These are phyloP conservation scores for Danio kyathit DNA, from an alignment of 2,797 vertebrate species.

Conservation along the genomic window DNA sequence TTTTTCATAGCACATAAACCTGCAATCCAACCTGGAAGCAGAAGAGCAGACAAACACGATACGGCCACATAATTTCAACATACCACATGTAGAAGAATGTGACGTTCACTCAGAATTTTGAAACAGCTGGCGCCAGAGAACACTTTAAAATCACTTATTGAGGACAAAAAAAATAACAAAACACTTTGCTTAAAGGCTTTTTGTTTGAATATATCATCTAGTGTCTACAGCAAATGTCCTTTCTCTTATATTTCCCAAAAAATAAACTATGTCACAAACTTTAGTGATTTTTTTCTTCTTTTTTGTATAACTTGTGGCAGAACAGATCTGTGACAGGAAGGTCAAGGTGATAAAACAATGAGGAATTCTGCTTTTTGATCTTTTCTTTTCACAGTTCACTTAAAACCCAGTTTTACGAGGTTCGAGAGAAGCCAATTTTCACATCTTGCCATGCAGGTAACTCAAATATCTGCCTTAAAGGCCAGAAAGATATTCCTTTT, in stretches of 20 bases:
- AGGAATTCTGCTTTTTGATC: slow-evolving; percentile 52
- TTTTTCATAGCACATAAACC: slow-evolving; percentile 73
- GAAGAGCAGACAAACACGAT: slow-evolving; percentile 65
- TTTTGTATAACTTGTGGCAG: slow-evolving; percentile 58
- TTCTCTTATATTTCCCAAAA: neutral
- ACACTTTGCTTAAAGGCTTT: neutral
- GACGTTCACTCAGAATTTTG: slow-evolving; percentile 73
- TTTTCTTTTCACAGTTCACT: slow-evolving; percentile 46
- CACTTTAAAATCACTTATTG: slow-evolving; percentile 43
- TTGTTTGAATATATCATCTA: neutral
- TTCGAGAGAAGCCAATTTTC: slow-evolving; percentile 60
- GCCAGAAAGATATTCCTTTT: neutral
- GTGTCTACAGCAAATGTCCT: neutral
- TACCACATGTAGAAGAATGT: slow-evolving; percentile 71
- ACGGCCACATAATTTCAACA: slow-evolving; percentile 75
- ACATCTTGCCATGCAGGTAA: slow-evolving; percentile 3
- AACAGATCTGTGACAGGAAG: slow-evolving; percentile 53
- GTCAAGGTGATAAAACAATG: slow-evolving; percentile 65
- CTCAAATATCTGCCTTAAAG: neutral
- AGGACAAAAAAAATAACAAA: neutral
- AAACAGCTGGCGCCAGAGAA: slow-evolving; percentile 78
- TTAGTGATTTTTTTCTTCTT: neutral
- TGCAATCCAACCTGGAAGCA: slow-evolving; percentile 74
- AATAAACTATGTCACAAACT: slow-evolving; percentile 48
- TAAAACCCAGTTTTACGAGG: slow-evolving; percentile 67